phyloP scores from a whole-genome alignment of 2,113 vertebrate genomes.

The Solea solea region DNA sequence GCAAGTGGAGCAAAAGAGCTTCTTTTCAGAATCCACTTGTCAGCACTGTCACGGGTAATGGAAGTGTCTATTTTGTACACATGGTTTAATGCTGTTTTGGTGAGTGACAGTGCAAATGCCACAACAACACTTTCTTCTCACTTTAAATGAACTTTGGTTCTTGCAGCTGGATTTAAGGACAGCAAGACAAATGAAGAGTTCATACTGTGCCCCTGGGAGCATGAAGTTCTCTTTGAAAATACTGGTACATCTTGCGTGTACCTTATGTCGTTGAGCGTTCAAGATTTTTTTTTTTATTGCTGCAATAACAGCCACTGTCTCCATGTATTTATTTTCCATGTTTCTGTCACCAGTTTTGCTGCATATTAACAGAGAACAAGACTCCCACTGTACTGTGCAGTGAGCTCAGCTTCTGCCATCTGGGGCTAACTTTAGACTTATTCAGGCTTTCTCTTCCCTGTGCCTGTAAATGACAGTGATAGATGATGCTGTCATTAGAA shows the following conservation, averaged over 20 bases:
- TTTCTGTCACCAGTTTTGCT: constrained; percentile 27
- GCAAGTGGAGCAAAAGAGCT: constrained; percentile 29
- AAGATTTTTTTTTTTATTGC: constrained; percentile 16
- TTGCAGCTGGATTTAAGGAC: not conserved
- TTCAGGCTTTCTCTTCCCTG: constrained; percentile 39
- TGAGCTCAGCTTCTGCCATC: constrained; percentile 28
- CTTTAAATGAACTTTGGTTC: not conserved
- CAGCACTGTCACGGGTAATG: constrained; percentile 11
- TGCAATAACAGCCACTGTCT: constrained; percentile 1
- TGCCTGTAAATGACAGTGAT: constrained; percentile 61
- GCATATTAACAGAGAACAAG: constrained; percentile 15
- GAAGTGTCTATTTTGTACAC: constrained; percentile 33
- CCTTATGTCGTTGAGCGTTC: not conserved
- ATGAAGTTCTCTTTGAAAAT: not conserved
- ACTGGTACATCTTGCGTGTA: not conserved
- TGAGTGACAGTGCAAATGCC: constrained; percentile 19
- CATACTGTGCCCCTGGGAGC: not conserved
- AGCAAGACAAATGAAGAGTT: not conserved
- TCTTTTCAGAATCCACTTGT: constrained; percentile 27
- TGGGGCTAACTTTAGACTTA: constrained; percentile 27
- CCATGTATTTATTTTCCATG: constrained; percentile 21
- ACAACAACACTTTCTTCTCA: not conserved
- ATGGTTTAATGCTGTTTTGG: constrained; percentile 28
- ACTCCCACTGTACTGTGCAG: constrained; percentile 25
- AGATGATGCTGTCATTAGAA: constrained; percentile 62